These are phyloP conservation scores for Mythimna vitellina DNA, from an alignment of 2,888 invertebrate genomes.

Conservation along the genomic window DNA sequence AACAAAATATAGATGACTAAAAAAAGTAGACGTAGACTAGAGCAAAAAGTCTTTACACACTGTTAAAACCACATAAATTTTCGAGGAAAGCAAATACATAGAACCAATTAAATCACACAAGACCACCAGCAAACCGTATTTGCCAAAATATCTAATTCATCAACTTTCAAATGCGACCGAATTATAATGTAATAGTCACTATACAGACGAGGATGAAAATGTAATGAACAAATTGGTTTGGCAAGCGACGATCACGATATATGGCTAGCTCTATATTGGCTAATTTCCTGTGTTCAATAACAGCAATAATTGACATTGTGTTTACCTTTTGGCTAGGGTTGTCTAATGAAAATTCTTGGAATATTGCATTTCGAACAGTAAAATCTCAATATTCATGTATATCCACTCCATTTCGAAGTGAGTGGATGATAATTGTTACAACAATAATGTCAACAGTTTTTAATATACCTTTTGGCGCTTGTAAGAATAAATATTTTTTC, in stretches of 20 bases:
- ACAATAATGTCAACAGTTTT: not conserved
- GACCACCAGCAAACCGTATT: not conserved
- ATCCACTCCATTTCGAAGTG: not conserved
- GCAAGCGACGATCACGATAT: slow-evolving; percentile 55
- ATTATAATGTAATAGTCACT: slow-evolving; percentile 15
- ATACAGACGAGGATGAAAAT: slow-evolving; percentile 20
- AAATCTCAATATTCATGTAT: not conserved
- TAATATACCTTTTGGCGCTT: not conserved
- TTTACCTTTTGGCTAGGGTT: slow-evolving; percentile 50
- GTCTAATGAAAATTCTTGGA: slow-evolving; percentile 9
- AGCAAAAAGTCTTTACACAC: not conserved
- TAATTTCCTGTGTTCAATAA: slow-evolving; percentile 60
- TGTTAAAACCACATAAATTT: not conserved
- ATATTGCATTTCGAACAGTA: not conserved
- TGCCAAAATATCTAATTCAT: slow-evolving; percentile 6
- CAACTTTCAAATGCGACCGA: slow-evolving; percentile 24
- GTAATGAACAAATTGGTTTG: slow-evolving; percentile 48
- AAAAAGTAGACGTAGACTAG: not conserved
- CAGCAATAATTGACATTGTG: slow-evolving; percentile 61
- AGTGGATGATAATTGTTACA: not conserved
- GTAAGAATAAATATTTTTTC: not conserved
- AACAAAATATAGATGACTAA: too few species aligned
- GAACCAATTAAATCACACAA: not conserved
- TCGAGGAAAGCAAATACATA: not conserved
- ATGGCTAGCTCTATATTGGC: slow-evolving; percentile 56